phyloP scores from a whole-genome alignment of 1,140 invertebrate species.

The Drosophila fuyamai region DNA sequence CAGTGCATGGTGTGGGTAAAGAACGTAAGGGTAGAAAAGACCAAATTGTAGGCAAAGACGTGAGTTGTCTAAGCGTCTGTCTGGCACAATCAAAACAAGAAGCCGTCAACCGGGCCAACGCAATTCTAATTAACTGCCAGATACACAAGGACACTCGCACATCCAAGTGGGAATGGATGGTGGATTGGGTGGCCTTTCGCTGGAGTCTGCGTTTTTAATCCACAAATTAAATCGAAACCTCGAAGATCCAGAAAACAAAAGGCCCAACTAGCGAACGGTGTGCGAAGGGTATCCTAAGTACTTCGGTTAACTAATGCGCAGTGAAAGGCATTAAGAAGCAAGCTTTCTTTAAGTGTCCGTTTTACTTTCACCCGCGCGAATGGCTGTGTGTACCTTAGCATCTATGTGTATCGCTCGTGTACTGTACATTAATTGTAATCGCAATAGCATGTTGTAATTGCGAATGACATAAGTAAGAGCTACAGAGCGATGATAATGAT shows the following conservation, averaged over 20 bases:
- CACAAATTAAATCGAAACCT: conserved; percentile 34
- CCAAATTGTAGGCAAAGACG: conserved; percentile 42
- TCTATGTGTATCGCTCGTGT: conserved; percentile 11
- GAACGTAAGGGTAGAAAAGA: not conserved
- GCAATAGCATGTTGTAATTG: conserved; percentile 55
- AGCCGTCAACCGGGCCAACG: conserved; percentile 27
- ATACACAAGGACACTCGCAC: conserved; percentile 36
- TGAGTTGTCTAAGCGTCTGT: conserved; percentile 51
- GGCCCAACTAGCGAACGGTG: not conserved
- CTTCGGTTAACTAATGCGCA: conserved; percentile 45
- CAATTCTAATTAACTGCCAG: conserved; percentile 56
- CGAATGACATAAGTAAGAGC: conserved; percentile 49
- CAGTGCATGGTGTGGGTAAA: conserved; percentile 3
- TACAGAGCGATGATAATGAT: conserved; percentile 33
- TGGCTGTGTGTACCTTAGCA: not conserved
- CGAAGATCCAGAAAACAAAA: conserved; percentile 8
- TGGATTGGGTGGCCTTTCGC: not conserved
- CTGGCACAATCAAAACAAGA: conserved; percentile 56
- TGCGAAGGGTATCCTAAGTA: conserved; percentile 4
- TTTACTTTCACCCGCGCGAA: not conserved
- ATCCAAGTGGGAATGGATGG: not conserved
- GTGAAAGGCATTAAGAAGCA: conserved; percentile 45
- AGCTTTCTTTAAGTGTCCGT: not conserved
- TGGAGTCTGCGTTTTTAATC: conserved; percentile 25
- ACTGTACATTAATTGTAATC: conserved; percentile 47